Evolutionary conservation across 2,797 vertebrate species (phyloP).

Genomic region (Sebastes umbrosus): DNA sequence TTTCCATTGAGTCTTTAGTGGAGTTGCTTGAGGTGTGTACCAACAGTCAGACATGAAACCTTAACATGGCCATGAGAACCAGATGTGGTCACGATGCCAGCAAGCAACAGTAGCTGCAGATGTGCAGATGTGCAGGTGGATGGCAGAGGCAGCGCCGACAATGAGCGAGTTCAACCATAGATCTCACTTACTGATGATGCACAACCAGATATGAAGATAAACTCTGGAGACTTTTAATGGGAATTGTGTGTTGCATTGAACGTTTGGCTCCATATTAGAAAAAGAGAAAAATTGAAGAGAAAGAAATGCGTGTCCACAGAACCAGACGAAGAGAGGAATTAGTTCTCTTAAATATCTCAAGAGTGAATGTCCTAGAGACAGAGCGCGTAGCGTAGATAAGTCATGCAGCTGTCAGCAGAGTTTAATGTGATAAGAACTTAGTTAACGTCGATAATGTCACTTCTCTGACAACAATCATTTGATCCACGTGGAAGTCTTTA

Average conservation of each 20-base stretch:
- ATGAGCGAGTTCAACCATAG: background rate
- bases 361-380: background rate
- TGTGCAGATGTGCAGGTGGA: slow-evolving; percentile 28
- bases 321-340: background rate
- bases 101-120: no score
- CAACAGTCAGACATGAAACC: slow-evolving; percentile 41
- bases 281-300: background rate
- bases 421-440: background rate
- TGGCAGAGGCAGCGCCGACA: background rate
- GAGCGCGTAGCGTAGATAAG: background rate
- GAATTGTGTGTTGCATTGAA: slow-evolving; percentile 19
- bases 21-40: slow-evolving; percentile 49
- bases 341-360: background rate
- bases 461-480: background rate
- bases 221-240: slow-evolving; percentile 13
- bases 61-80: slow-evolving; percentile 29
- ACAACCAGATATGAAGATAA: slow-evolving; percentile 27
- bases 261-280: background rate
- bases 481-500: background rate
- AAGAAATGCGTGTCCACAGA: slow-evolving; percentile 2
- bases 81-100: no score
- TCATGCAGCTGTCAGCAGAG: background rate
- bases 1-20: slow-evolving; percentile 7
- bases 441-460: background rate
- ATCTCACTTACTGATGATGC: slow-evolving; percentile 56